A percentile compares a stretch with the other conserved stretches of the same genome.
These are phyloP conservation scores for Characodon lateralis DNA, from an alignment of 2,797 vertebrate species.

Conservation along the genomic window DNA sequence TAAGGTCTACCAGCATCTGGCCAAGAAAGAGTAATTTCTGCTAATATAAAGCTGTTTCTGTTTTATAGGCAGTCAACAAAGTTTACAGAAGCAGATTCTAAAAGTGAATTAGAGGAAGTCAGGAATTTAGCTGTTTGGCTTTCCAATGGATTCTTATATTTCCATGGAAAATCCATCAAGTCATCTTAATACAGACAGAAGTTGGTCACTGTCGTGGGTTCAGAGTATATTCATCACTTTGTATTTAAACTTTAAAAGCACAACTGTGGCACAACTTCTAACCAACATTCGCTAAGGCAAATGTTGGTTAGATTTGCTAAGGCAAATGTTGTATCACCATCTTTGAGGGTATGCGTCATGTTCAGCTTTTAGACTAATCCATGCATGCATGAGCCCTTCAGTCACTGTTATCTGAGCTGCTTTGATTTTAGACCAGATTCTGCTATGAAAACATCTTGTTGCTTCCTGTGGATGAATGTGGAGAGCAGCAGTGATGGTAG, in stretches of 20 bases:
- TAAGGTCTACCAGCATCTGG: constrained; percentile 18
- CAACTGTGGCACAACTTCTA: not conserved
- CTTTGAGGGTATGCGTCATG: not conserved
- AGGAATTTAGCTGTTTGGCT: constrained; percentile 25
- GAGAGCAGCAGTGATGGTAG: constrained; percentile 2
- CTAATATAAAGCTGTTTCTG: constrained; percentile 43
- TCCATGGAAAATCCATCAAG: constrained; percentile 18
- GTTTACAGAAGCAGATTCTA: constrained; percentile 33
- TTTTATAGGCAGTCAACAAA: constrained; percentile 42
- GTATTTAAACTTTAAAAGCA: not conserved
- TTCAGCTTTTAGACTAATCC: constrained; percentile 22
- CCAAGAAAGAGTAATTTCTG: constrained; percentile 17
- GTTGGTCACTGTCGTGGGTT: not conserved
- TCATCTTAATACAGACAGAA: constrained; percentile 11
- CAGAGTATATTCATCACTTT: constrained; percentile 1
- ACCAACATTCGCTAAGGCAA: not conserved
- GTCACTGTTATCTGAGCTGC: constrained; percentile 14
- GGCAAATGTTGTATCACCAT: not conserved
- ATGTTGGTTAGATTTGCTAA: no score
- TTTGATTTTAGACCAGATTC: constrained; percentile 29
- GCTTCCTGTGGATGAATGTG: constrained; percentile 1
- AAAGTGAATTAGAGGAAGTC: constrained; percentile 18
- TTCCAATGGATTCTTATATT: not conserved
- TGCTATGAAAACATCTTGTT: constrained; percentile 5
- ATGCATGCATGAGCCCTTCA: constrained; percentile 6